Evolutionary conservation across 1,140 invertebrate genomes (phyloP).

Genomic region (Saxidomus purpurata): DNA sequence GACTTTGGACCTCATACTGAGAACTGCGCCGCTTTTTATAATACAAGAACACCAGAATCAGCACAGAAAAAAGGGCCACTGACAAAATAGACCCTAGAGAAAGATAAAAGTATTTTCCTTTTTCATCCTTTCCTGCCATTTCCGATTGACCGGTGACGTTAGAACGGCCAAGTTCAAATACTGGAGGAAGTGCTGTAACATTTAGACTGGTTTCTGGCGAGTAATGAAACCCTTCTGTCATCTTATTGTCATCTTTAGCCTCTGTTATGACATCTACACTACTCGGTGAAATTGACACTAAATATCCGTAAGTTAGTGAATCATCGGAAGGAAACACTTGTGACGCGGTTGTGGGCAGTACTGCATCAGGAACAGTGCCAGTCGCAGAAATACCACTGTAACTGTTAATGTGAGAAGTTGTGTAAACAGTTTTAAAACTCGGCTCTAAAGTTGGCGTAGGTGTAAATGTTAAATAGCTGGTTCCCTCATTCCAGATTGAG

Average conservation of each 20-base stretch:
- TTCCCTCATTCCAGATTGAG: background rate
- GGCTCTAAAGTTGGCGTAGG: background rate
- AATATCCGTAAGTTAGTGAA: background rate
- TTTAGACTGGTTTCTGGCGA: background rate
- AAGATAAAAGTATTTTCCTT: conserved; percentile 26
- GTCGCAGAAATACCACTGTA: background rate
- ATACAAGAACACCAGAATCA: conserved; percentile 37
- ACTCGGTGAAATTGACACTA: background rate
- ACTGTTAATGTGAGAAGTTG: background rate
- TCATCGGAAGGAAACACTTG: background rate
- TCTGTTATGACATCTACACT: background rate
- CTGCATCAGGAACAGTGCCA: background rate
- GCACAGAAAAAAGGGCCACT: conserved; percentile 7
- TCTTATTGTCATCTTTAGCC: background rate
- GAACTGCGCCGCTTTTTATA: background rate
- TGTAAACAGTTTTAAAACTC: background rate
- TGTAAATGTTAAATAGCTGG: background rate
- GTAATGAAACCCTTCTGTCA: background rate
- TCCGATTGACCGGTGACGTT: background rate
- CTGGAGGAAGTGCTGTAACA: background rate
- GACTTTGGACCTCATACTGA: background rate
- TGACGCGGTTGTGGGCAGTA: background rate
- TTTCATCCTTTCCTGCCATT: background rate
- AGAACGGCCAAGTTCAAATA: background rate
- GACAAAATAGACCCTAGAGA: conserved; percentile 21